Evolutionary conservation across 2,797 vertebrate genomes (phyloP).

Genomic region (Anomalospiza imberbis): DNA sequence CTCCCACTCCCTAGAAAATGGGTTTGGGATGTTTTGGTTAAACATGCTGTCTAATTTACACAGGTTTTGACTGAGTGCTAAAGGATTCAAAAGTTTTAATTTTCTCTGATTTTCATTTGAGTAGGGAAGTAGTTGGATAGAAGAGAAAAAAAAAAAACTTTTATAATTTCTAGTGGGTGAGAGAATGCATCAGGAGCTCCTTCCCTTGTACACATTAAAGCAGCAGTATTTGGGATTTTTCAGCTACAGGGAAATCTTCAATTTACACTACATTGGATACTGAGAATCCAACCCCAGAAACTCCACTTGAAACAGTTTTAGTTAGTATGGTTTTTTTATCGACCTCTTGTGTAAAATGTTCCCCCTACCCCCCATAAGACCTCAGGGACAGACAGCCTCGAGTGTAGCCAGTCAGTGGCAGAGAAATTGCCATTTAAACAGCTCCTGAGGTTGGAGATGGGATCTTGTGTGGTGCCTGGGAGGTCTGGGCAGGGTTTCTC

Average conservation of each 20-base stretch:
- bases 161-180: background rate
- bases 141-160: rapidly evolving
- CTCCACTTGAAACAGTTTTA: background rate
- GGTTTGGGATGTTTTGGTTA: background rate
- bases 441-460: background rate
- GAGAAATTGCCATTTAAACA: background rate
- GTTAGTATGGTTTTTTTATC: background rate
- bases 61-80: background rate
- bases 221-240: background rate
- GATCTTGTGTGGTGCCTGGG: background rate
- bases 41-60: background rate
- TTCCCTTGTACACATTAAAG: background rate
- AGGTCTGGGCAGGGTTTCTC: background rate
- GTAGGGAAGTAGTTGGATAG: background rate
- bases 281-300: background rate
- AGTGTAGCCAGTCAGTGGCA: background rate
- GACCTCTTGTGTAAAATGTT: background rate
- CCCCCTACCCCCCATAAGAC: background rate
- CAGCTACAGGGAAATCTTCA: background rate
- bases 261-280: background rate
- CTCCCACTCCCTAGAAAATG: background rate
- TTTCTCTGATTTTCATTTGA: background rate
- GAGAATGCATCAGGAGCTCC: background rate
- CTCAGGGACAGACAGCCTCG: background rate
- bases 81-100: background rate